Conservation (phyloP, 2,888 invertebrate species). For the Argyresthia goedartella region DNA sequence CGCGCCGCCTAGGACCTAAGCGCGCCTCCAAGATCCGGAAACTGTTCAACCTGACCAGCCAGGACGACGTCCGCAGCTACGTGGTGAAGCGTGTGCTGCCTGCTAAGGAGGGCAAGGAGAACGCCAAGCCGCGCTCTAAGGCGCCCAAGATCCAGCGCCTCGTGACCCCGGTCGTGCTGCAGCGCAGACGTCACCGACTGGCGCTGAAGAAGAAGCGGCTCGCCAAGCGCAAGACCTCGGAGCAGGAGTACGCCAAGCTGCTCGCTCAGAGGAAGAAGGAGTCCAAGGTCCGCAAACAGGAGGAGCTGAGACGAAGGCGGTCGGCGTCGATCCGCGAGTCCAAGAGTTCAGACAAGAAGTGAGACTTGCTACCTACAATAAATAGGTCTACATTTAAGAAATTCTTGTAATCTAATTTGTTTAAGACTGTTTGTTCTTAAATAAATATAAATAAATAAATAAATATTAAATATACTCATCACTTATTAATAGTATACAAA, state of each 20-base stretch:
- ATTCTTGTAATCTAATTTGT: no score
- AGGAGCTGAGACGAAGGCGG: conserved; percentile 84
- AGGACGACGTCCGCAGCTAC: conserved; percentile 97
- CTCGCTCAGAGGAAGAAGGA: conserved; percentile 95
- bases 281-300: conserved; percentile 83
- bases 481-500: no score
- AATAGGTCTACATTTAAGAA: conserved; percentile 47
- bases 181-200: conserved; percentile 90
- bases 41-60: conserved; percentile 94
- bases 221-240: conserved; percentile 85
- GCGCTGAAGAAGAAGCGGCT: conserved; percentile 89
- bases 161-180: conserved; percentile 90
- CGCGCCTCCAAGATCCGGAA: conserved; percentile 97
- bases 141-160: conserved; percentile 97
- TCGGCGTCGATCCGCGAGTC: conserved; percentile 90
- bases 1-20: conserved; percentile 97
- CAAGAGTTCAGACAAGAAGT: conserved; percentile 78
- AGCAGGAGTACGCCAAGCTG: conserved; percentile 92
- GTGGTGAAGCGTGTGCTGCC: conserved; percentile 95
- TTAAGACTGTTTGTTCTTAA: no score
- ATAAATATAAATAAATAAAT: no score
- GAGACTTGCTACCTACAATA: conserved; percentile 41
- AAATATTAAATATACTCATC: no score
- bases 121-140: conserved; percentile 65
- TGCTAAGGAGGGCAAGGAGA: conserved; percentile 84